A percentile compares a stretch with the other conserved stretches of the same genome.
phyloP scores from a whole-genome alignment of 2,888 invertebrate species.

The Tuberolachnus salignus region DNA sequence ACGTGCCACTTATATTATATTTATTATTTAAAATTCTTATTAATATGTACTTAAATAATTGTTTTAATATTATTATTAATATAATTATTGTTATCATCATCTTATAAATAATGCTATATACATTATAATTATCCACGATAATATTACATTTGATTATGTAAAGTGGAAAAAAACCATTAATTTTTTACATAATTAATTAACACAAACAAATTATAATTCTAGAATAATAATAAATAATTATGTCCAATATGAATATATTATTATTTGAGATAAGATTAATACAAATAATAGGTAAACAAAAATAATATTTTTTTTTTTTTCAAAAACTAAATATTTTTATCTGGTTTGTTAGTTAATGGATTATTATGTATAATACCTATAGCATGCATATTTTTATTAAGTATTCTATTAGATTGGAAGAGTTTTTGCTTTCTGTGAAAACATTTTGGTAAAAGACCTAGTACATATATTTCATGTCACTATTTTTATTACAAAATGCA shows the following conservation, averaged over 20 bases:
- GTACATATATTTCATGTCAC: too few species aligned
- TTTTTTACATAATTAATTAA: background rate
- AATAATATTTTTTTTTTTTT: background rate
- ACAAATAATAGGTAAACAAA: background rate
- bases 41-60: background rate
- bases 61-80: conserved; percentile 11
- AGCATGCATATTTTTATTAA: too few species aligned
- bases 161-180: conserved; percentile 24
- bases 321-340: background rate
- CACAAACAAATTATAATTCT: conserved; percentile 9
- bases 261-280: conserved; percentile 21
- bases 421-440: too few species aligned
- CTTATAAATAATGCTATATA: background rate
- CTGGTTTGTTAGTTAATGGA: background rate
- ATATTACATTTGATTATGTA: conserved; percentile 9
- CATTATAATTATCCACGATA: conserved; percentile 1
- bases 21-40: too few species aligned
- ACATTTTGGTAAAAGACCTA: too few species aligned
- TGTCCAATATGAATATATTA: conserved; percentile 14
- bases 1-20: too few species aligned
- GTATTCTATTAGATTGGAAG: too few species aligned
- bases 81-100: background rate
- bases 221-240: conserved; percentile 22
- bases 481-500: too few species aligned
- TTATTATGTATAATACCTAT: too few species aligned